Conservation (phyloP, 1,140 invertebrate species). For the Drosophila kohkoa region DNA sequence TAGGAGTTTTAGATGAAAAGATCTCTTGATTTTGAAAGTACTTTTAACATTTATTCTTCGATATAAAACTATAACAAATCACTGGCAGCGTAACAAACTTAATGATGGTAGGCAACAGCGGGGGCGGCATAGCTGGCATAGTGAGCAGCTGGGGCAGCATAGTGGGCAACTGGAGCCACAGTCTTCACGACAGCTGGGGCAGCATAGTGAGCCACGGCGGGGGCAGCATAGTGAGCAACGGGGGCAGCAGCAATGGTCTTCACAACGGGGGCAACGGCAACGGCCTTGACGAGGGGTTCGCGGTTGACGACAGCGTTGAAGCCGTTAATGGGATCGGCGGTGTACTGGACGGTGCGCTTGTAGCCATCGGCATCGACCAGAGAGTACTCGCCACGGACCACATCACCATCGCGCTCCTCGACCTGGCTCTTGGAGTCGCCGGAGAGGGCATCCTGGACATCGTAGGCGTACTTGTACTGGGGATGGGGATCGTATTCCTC, state of each 20-base stretch:
- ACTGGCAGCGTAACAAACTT: background rate
- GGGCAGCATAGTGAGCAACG: slow-evolving; percentile 59
- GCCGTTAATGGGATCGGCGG: slow-evolving; percentile 81
- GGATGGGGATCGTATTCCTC: slow-evolving; percentile 79
- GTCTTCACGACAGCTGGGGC: slow-evolving; percentile 59
- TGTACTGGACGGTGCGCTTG: slow-evolving; percentile 84
- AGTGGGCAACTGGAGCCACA: slow-evolving; percentile 46
- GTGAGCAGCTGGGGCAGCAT: slow-evolving; percentile 63
- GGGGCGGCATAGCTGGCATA: slow-evolving; percentile 57
- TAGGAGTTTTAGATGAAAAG: slow-evolving; percentile 7
- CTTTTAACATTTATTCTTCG: slow-evolving; percentile 38
- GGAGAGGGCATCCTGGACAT: slow-evolving; percentile 89
- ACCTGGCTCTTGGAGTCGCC: slow-evolving; percentile 89
- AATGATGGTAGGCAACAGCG: slow-evolving; percentile 36
- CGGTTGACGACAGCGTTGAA: slow-evolving; percentile 84
- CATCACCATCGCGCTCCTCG: slow-evolving; percentile 87
- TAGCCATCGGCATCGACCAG: slow-evolving; percentile 88
- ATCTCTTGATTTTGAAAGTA: slow-evolving; percentile 8
- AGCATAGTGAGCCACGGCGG: slow-evolving; percentile 62
- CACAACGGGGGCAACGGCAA: slow-evolving; percentile 58
- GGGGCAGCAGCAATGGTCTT: slow-evolving; percentile 46
- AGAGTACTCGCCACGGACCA: slow-evolving; percentile 87
- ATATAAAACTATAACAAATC: slow-evolving; percentile 39
- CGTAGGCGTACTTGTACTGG: slow-evolving; percentile 88
- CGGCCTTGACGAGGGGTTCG: slow-evolving; percentile 68